A percentile compares a stretch with the other conserved stretches of the same genome.
phyloP scores from a whole-genome alignment of 2,888 invertebrate species.

The Chorisops tibialis region DNA sequence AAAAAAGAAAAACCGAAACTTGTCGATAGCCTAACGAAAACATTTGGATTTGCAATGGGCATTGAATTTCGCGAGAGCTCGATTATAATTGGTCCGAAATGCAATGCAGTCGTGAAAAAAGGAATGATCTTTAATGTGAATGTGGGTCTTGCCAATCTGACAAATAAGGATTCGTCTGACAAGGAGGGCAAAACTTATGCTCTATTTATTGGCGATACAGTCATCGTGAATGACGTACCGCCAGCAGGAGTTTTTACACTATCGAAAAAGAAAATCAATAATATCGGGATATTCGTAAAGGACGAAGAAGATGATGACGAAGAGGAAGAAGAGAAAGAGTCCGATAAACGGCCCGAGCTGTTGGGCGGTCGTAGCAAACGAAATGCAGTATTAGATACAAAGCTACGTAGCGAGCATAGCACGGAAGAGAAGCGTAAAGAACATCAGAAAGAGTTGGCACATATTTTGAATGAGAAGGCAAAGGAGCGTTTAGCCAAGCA shows the following conservation, averaged over 20 bases:
- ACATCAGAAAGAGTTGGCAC: constrained; percentile 93
- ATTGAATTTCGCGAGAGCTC: constrained; percentile 97
- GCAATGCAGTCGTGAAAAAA: constrained; percentile 72
- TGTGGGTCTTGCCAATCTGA: constrained; percentile 82
- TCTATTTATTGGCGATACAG: constrained; percentile 94
- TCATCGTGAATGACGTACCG: constrained; percentile 86
- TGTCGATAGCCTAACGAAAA: constrained; percentile 87
- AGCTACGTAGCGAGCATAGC: constrained; percentile 89
- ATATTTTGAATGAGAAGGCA: constrained; percentile 87
- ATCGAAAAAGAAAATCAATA: constrained; percentile 92
- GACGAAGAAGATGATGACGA: constrained; percentile 83
- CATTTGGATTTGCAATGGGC: constrained; percentile 96
- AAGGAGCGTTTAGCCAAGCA: constrained; percentile 87
- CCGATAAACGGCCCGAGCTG: constrained; percentile 53
- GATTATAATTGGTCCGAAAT: constrained; percentile 88
- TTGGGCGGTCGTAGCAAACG: constrained; percentile 69
- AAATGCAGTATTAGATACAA: constrained; percentile 88
- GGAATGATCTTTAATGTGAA: constrained; percentile 97
- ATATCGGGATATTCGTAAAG: constrained; percentile 91
- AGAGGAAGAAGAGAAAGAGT: constrained; percentile 67
- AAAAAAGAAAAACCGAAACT: constrained; percentile 83
- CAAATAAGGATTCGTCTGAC: constrained; percentile 76
- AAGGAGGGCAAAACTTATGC: constrained; percentile 89
- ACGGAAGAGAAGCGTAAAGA: constrained; percentile 96
- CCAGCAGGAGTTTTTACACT: constrained; percentile 84